Evolutionary conservation across 2,113 vertebrate species (phyloP), one percentile per base, ranked within the genome.

Genomic region (Calidris pygmaea): DNA sequence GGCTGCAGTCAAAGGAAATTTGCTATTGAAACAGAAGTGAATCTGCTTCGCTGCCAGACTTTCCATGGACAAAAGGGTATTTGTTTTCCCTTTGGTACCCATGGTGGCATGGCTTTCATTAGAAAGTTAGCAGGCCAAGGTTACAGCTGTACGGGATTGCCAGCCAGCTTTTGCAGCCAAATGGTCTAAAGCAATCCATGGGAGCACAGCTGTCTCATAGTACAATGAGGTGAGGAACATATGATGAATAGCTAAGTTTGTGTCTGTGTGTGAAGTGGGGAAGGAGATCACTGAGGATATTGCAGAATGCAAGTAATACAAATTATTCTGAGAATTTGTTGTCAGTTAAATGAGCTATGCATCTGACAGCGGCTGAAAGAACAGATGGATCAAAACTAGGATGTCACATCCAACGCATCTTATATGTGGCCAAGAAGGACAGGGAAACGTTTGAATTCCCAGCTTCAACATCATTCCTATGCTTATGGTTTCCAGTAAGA

Each of bases 141-240:
- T 81, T 94, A 89, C 92, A 93, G 93, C 96, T 95, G 95, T 83
- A 82, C 37, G 56, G 63, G 56, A 86, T 82, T 95, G 90, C 76
- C 93, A 96, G 81, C 92, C 93, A 93, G n/a, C 47, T 74, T 94
- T 82, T 85, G 76, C 75, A 88, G 90, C 93, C 90, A 96, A 93
- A 76, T 60, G 58, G 62, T 90, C 80, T 89, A 22, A 66, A 92
- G 78, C 68, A 68, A 66, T 81, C 30, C 85, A 30, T 34, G 43
- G 92, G 80, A 92, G 60, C 83, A 75, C 94, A 95, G 97, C 90
- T 96, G 93, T 70, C 63, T 71, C 55, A 9, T 21, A 75, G 68
- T 29, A 84, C 59, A 76, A 85, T 50, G 90, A 79, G 80, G 86
- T 90, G 77, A 92, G 76, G 74, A 65, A 30, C 47, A 77, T 30